Conservation (phyloP, 1,140 invertebrate genomes). For the Microplitis demolitor region DNA sequence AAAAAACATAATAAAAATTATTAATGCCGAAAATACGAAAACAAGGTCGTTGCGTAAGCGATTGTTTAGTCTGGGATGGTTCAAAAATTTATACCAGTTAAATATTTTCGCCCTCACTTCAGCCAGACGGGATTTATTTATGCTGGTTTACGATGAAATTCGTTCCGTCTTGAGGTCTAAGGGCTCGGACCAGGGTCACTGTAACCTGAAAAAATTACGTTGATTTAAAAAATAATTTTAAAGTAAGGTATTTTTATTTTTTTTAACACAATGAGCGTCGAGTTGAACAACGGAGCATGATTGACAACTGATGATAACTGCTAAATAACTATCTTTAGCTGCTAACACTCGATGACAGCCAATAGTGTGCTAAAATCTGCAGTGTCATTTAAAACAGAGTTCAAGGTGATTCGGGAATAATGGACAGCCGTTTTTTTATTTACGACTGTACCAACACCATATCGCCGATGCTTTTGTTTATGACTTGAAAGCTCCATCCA, state of each 20-base stretch:
- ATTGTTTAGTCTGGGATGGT: no score
- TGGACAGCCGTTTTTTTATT: neutral
- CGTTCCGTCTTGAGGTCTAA: conserved; percentile 19
- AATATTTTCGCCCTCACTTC: no score
- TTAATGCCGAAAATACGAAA: no score
- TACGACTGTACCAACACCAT: conserved; percentile 15
- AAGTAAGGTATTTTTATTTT: no score
- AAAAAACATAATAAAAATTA: no score
- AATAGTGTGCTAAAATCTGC: neutral
- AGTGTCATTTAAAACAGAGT: neutral
- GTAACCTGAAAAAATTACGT: neutral
- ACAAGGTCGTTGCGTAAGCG: no score
- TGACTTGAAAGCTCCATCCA: neutral
- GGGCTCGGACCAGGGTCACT: neutral
- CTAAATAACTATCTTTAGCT: neutral
- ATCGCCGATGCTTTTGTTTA: conserved; percentile 20
- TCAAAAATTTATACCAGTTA: no score
- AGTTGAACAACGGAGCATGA: neutral
- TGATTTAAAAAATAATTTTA: no score
- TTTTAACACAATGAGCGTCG: no score
- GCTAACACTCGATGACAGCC: neutral
- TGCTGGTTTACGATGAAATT: conserved; percentile 23
- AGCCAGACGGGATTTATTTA: neutral
- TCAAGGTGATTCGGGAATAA: neutral
- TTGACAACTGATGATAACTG: neutral